Evolutionary conservation across 2,888 invertebrate genomes (phyloP), one percentile per base, ranked within the genome.

Genomic region (Eupelmus urozonus): DNA sequence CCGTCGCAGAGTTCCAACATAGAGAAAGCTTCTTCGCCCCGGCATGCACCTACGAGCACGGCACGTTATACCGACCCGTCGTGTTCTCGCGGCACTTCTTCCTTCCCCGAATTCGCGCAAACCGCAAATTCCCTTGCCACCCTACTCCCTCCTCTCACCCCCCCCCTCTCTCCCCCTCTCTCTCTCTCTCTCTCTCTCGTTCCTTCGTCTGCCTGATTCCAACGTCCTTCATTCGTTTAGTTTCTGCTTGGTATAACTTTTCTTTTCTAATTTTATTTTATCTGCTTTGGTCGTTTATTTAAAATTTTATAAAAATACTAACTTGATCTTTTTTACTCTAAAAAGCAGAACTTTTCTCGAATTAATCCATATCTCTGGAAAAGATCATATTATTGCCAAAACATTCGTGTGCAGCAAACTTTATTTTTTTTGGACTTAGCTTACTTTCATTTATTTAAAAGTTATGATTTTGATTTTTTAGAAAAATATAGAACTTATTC

Each of bases 111-210:
- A 72, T 76, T 76, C 80, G 80, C 77, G 76, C n/a, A 57, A 81
- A 81, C 84, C 85, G 81, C 84, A 81, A 82, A 83, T 82, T 83
- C 80, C 76, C 78, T 80, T 81, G 45, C 63, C 83, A 80, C 76
- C 78, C 80, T 81, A 25, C 63, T 49, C 27, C 45, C 45, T 13
- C 13, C 45, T 7, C 13, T 80, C 81, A 80, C 83, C 45, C 16
- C 2, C 13, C n/a, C n/a, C n/a, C n/a, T n/a, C 13, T 45, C 45
- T 45, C 16, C 45, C 2, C 2, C 45, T 2, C 16, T 45, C 16
- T 45, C 45, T 45, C 16, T 45, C 9, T 7, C 45, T 45, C 13
- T 9, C 45, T 45, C 16, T 45, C 16, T 45, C 13, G 13, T 45
- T 45, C 16, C 16, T 45, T 45, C 16, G 16, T 16, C 16, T 45